Evolutionary conservation across 2,888 invertebrate species (phyloP).

Genomic region (Dynastes maya): DNA sequence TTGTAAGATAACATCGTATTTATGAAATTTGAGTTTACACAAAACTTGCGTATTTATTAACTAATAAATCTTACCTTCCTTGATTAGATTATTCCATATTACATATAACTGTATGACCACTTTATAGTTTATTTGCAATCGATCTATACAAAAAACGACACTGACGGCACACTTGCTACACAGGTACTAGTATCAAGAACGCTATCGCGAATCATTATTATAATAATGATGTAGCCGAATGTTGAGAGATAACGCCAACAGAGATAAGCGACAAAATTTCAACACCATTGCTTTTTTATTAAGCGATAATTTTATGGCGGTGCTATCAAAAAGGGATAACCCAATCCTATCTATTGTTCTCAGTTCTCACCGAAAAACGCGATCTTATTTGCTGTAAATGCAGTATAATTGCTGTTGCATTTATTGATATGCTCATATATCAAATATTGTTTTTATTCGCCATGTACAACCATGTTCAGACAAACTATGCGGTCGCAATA

Average conservation of each 20-base stretch:
- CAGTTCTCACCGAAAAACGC: slow-evolving; percentile 15
- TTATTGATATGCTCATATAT: background rate
- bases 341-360: background rate
- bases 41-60: too few relatives aligned
- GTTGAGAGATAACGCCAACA: slow-evolving; percentile 28
- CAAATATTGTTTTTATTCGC: background rate
- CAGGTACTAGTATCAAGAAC: slow-evolving; percentile 32
- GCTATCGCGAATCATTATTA: slow-evolving; percentile 21
- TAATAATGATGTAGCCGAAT: slow-evolving; percentile 30
- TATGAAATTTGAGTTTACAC: too few relatives aligned
- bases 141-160: background rate
- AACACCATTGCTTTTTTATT: background rate
- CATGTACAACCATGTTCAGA: background rate
- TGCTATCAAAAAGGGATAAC: background rate
- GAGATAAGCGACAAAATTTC: slow-evolving; percentile 30
- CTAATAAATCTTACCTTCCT: slow-evolving; percentile 23
- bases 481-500: too few relatives aligned
- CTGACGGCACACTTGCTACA: slow-evolving; percentile 6
- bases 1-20: too few relatives aligned
- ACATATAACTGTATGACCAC: slow-evolving; percentile 7
- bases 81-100: slow-evolving; percentile 20
- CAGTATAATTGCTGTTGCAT: background rate
- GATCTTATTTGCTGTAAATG: background rate
- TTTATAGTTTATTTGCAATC: background rate
- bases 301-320: background rate